Conservation (phyloP, 2,113 vertebrate genomes). For the Macrotis lagotis region DNA sequence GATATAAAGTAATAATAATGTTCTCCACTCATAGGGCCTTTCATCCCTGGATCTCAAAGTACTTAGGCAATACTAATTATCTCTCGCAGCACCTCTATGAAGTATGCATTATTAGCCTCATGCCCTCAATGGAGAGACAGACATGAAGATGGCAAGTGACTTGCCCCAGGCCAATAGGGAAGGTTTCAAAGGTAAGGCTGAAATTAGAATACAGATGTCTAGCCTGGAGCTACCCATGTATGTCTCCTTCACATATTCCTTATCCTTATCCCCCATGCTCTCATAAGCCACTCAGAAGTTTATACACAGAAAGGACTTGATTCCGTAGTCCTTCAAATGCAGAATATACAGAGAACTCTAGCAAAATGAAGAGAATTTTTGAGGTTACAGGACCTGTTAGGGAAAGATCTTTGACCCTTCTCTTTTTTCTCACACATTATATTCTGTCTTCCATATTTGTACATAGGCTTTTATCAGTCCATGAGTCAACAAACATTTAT, state of each 20-base stretch:
- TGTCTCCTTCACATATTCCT: not conserved
- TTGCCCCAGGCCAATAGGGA: constrained; percentile 19
- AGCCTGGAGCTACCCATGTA: not conserved
- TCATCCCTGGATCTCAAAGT: constrained; percentile 78
- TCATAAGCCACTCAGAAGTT: not conserved
- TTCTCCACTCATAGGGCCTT: constrained; percentile 73
- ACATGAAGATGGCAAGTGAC: constrained; percentile 27
- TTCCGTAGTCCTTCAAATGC: not conserved
- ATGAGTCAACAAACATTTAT: not conserved
- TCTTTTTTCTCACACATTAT: not conserved
- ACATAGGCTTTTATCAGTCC: not conserved
- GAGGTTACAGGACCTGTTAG: not conserved
- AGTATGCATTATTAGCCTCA: constrained; percentile 72
- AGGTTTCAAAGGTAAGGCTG: not conserved
- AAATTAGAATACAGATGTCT: not conserved
- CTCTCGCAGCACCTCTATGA: constrained; percentile 72
- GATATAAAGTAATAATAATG: constrained; percentile 74
- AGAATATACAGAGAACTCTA: too few relatives aligned
- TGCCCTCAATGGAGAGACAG: constrained; percentile 45
- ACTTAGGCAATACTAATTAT: constrained; percentile 76
- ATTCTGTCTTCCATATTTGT: not conserved
- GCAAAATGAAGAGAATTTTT: not conserved
- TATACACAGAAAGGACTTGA: too few relatives aligned
- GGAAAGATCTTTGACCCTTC: not conserved
- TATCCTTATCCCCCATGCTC: not conserved